phyloP scores from a whole-genome alignment of 2,113 vertebrate genomes.

The Pangasianodon hypophthalmus region DNA sequence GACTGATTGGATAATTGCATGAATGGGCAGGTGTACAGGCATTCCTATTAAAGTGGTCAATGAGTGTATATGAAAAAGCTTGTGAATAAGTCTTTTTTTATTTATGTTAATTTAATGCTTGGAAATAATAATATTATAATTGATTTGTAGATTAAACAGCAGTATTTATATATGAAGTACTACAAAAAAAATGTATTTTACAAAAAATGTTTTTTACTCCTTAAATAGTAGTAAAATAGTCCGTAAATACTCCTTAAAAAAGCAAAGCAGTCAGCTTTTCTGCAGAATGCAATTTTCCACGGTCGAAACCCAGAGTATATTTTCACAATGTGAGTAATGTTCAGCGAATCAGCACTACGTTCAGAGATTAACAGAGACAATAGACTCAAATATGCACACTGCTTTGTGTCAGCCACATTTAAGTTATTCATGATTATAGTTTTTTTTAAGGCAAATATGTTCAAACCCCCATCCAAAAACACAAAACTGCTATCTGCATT shows the following conservation, averaged over 20 bases:
- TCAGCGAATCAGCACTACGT: background rate
- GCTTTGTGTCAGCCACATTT: slow-evolving; percentile 46
- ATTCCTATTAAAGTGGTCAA: background rate
- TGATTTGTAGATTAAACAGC: background rate
- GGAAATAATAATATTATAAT: background rate
- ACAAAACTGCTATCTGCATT: slow-evolving; percentile 8
- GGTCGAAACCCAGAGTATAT: background rate
- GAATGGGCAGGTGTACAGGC: background rate
- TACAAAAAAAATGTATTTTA: background rate
- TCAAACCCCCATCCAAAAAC: slow-evolving; percentile 28
- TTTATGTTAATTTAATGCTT: background rate
- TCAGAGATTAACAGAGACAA: slow-evolving; percentile 26
- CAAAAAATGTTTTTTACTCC: background rate
- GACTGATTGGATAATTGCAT: background rate
- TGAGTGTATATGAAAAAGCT: too few species aligned
- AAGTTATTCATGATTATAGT: slow-evolving; percentile 68
- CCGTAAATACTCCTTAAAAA: background rate
- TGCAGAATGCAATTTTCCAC: background rate
- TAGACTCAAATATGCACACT: slow-evolving; percentile 27
- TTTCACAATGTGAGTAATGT: background rate
- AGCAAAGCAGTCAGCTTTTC: background rate
- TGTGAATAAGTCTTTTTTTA: background rate
- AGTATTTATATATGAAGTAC: background rate
- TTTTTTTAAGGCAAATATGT: slow-evolving; percentile 49
- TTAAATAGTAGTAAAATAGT: background rate